Base-by-base conservation (phyloP, 53 echinoderm and acorn worm genomes). In the Echinometra lucunter region DNA sequence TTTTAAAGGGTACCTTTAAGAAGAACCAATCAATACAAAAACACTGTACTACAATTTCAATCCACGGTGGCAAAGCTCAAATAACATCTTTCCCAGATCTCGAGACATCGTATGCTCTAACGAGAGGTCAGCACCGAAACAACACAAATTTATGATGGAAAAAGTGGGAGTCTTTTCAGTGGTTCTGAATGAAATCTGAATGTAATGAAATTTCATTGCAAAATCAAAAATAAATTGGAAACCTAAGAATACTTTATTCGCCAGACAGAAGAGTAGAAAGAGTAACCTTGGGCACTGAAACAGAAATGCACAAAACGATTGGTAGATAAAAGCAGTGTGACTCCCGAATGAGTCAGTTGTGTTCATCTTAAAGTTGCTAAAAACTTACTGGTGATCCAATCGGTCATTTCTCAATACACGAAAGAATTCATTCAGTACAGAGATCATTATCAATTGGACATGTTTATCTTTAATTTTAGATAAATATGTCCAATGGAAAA, bases 111-210 rank as follows among this genome's bases (percentile, higher is more conserved):
- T 49, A n/a, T 85, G 49, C 85, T 28, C n/a, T 49, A 7, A 85
- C 45, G 47, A 85, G 85, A 85, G 85, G 81, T 44, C 81, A 85
- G 47, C 85, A 85, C 85, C 11, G 28, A 45, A 45, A 85, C 85
- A 85, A 85, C 45, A 85, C 28, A 47, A 85, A 85, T 85, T 85
- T 85, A 35, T 5, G 1, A 74, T 35, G 28, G 6, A 49, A 49
- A 53, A 9, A 12, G 49, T 27, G 8, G 27, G 12, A 85, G 45
- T 85, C 81, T 85, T n/a, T 85, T 85, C 47, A 49, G 30, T 49
- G 85, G 49, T 85, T 49, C 28, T 17, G 49, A 85, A 85, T 85
- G 47, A 49, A 82, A 82, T 56, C 7, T 56, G 13, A 56, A 56
- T 56, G n/a, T n/a, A 53, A 53, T 81, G 16, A 44, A 81, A 85